These are phyloP conservation scores for Ophion obscuratus DNA, from an alignment of 2,888 invertebrate species.

Conservation along the genomic window DNA sequence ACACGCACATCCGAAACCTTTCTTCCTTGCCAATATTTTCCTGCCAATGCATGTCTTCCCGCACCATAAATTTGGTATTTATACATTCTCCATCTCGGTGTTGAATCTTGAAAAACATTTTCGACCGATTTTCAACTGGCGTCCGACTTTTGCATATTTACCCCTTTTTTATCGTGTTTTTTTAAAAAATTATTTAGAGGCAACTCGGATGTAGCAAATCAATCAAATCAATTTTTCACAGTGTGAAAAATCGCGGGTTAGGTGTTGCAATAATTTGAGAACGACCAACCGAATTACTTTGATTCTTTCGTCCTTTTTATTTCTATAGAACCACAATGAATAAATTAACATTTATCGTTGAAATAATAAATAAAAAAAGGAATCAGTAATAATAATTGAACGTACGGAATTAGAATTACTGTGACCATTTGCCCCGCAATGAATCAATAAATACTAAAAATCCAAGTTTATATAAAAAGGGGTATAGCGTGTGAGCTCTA, in stretches of 20 bases:
- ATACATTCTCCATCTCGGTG: no score
- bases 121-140: no score
- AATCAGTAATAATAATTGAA: conserved; percentile 63
- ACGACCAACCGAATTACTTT: conserved; percentile 46
- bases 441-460: conserved; percentile 80
- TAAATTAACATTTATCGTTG: conserved; percentile 80
- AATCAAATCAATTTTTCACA: neutral
- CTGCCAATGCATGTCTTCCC: no score
- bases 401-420: conserved; percentile 68
- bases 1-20: no score
- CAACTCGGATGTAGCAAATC: neutral
- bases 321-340: conserved; percentile 81
- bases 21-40: no score
- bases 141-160: no score
- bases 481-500: conserved; percentile 68
- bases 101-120: no score
- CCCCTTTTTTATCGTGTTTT: no score
- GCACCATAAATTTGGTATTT: no score
- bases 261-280: neutral
- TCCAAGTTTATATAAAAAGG: conserved; percentile 58
- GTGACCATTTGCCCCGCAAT: conserved; percentile 77
- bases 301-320: conserved; percentile 78
- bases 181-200: neutral
- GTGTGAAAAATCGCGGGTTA: neutral
- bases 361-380: conserved; percentile 74